A percentile compares a stretch with the other conserved stretches of the same genome.
Conservation (phyloP, 2,113 vertebrate species). For the pig (Sus scrofa) region DNA sequence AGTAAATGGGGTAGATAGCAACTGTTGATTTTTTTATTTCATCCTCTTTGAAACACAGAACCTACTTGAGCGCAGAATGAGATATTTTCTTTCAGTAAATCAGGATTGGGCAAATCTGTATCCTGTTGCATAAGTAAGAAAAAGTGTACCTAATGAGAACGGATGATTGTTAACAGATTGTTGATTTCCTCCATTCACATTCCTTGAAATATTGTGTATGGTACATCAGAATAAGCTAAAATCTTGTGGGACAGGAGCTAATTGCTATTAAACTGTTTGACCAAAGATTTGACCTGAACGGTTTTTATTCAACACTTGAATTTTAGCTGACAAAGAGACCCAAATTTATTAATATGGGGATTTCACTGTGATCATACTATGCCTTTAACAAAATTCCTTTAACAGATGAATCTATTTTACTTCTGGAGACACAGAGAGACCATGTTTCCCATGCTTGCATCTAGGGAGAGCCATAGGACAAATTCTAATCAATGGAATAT, state of each 20-base stretch:
- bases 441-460: neutral
- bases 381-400: neutral
- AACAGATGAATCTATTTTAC: neutral
- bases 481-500: neutral
- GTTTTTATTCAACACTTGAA: neutral
- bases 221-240: conserved; percentile 5
- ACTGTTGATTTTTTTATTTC: conserved; percentile 30
- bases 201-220: neutral
- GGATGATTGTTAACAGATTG: conserved; percentile 1
- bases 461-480: neutral
- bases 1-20: neutral
- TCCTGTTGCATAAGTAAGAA: conserved; percentile 15
- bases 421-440: neutral
- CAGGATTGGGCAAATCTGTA: neutral
- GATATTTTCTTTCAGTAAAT: conserved; percentile 26
- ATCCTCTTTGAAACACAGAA: conserved; percentile 25
- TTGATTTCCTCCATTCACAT: neutral
- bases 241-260: neutral
- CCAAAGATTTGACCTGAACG: neutral
- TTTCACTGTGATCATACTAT: neutral
- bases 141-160: neutral
- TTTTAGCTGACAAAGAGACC: neutral
- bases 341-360: neutral
- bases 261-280: neutral
- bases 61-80: neutral